phyloP scores from a whole-genome alignment of 1,140 invertebrate species.

The Eciton burchellii region DNA sequence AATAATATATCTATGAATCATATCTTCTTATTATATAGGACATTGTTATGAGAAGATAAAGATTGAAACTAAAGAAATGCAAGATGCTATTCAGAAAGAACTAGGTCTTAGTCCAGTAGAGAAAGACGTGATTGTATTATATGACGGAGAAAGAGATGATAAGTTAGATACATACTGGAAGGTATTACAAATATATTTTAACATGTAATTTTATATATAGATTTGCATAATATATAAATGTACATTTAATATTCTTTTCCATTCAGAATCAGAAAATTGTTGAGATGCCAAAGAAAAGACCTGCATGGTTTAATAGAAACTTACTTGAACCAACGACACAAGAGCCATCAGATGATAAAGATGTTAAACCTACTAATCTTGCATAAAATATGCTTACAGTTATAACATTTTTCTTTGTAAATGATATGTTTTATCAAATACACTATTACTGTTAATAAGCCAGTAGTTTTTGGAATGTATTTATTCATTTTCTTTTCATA shows the following conservation, averaged over 20 bases:
- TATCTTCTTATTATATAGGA: slow-evolving; percentile 78
- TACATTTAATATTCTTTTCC: slow-evolving; percentile 51
- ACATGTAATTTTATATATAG: slow-evolving; percentile 19
- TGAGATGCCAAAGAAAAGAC: slow-evolving; percentile 91
- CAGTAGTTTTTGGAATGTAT: too few species aligned
- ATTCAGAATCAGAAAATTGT: slow-evolving; percentile 88
- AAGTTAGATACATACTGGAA: slow-evolving; percentile 85
- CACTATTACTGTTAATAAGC: not conserved
- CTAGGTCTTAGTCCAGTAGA: slow-evolving; percentile 91
- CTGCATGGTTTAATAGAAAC: slow-evolving; percentile 93
- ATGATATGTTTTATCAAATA: not conserved
- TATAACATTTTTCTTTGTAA: not conserved
- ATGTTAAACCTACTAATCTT: slow-evolving; percentile 90
- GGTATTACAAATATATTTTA: slow-evolving; percentile 73
- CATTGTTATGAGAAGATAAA: slow-evolving; percentile 94
- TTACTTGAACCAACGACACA: slow-evolving; percentile 91
- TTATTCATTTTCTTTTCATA: too few species aligned
- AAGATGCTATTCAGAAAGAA: slow-evolving; percentile 90
- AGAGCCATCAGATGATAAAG: slow-evolving; percentile 87
- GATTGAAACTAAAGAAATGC: slow-evolving; percentile 92
- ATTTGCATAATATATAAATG: not conserved
- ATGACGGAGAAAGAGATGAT: slow-evolving; percentile 91
- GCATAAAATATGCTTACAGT: slow-evolving; percentile 84
- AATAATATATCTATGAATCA: slow-evolving; percentile 6
- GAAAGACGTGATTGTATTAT: slow-evolving; percentile 93